Percentiles rank a stretch among this genome's conserved stretches.
Conservation (phyloP, 2,797 vertebrate species). For the Chromis chromis region DNA sequence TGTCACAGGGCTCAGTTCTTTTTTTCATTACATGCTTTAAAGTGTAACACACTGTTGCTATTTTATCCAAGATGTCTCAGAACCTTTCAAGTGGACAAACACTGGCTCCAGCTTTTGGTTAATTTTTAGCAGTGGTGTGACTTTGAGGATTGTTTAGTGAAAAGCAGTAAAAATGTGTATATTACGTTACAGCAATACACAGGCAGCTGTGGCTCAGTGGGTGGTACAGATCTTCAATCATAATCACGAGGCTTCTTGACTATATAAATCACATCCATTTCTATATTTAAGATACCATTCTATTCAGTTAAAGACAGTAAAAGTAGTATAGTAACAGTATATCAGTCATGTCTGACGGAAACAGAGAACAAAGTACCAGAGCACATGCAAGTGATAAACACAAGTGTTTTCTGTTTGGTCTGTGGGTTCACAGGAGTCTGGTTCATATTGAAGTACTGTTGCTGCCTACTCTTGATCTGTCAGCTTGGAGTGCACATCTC, state of each 20-base stretch:
- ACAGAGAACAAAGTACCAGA: conserved; percentile 24
- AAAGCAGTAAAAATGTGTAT: neutral
- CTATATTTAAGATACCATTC: neutral
- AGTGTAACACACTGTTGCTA: conserved; percentile 32
- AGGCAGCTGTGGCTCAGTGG: neutral
- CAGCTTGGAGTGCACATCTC: conserved; percentile 31
- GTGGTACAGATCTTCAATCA: neutral
- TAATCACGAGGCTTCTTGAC: too few species aligned
- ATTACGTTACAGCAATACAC: too few species aligned
- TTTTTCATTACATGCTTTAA: conserved; percentile 28
- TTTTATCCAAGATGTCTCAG: conserved; percentile 24
- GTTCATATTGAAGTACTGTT: conserved; percentile 44
- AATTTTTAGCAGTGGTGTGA: conserved; percentile 13
- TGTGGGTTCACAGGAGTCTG: conserved; percentile 52
- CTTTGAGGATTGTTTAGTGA: neutral
- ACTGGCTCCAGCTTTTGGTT: neutral
- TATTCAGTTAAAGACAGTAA: conserved; percentile 6
- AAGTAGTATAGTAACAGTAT: neutral
- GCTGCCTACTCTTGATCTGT: conserved; percentile 43
- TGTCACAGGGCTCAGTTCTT: conserved; percentile 41
- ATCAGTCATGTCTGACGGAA: conserved; percentile 30
- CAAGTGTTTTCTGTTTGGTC: conserved; percentile 57
- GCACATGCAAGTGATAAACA: conserved; percentile 48
- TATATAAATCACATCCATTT: neutral
- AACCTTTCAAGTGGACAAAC: conserved; percentile 17